Conservation (phyloP, 2,888 invertebrate genomes). For the Euplexia lucipara region DNA sequence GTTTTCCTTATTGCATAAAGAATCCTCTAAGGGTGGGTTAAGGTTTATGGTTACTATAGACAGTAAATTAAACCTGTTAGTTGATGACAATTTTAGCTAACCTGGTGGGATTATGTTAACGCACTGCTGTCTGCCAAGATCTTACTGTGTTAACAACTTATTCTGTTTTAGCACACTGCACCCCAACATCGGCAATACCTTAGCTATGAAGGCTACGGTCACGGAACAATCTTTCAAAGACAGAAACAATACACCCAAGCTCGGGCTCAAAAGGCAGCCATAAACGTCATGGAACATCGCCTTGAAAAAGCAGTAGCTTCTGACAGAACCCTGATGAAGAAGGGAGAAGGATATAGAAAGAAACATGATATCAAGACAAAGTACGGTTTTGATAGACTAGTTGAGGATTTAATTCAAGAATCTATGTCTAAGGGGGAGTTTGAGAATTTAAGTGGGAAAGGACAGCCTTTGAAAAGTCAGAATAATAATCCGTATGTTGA, state of each 20-base stretch:
- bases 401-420: conserved; percentile 97
- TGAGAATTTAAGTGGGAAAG: conserved; percentile 95
- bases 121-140: no score
- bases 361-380: conserved; percentile 95
- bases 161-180: conserved; percentile 93
- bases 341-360: conserved; percentile 89
- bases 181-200: conserved; percentile 97
- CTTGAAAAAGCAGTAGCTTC: conserved; percentile 91
- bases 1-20: no score
- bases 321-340: conserved; percentile 93
- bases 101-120: no score
- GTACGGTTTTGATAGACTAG: conserved; percentile 96
- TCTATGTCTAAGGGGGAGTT: conserved; percentile 98
- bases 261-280: conserved; percentile 93
- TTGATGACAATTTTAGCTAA: no score
- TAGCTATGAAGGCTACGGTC: conserved; percentile 94
- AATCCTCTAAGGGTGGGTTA: no score
- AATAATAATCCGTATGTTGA: conserved; percentile 96
- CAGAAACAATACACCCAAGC: conserved; percentile 94
- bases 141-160: no score
- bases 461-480: conserved; percentile 94
- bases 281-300: conserved; percentile 92
- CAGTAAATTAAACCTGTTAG: no score
- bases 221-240: conserved; percentile 95
- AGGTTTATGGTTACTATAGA: no score